Evolutionary conservation across 2,113 vertebrate species (phyloP), one percentile per base, ranked within the genome.

Genomic region (Merops nubicus): DNA sequence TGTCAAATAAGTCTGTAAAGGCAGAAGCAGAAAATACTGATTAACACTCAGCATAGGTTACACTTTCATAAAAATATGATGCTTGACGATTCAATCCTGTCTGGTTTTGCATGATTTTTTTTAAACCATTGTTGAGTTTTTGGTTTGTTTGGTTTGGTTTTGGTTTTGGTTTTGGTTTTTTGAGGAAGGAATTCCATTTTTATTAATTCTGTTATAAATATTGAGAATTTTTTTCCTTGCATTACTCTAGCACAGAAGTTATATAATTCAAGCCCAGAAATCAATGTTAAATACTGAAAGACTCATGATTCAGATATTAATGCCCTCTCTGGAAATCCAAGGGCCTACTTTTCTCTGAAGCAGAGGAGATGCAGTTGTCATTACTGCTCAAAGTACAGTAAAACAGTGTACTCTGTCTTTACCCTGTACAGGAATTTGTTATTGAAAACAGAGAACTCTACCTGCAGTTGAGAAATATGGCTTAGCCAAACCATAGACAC

Each of bases 1-100:
- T 77, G 81, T 56, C 63, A 78, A 73, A 42, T 33, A 70, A 86
- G 73, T 45, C 63, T 69, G 15, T 68, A 85, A 63, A 74, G 19
- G 38, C 64, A 93, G 68, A 86, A 91, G 76, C 12, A 93, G 75
- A 91, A 96, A 96, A 94, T 70, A 84, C 57, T 59, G 54, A 82
- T 38, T 85, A 85, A 60, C 13, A 14, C 50, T 60, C 21, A 80
- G 16, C 22, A 33, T 12, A 34, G 14, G 28, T 68, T 50, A 11
- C 5, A 15, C 20, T 75, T 91, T 59, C 31, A 50, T 63, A 11
- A 33, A 70, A 80, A 59, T 1, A 40, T 12, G 54, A 8, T 53
- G 20, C 9, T 78, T 36, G 16, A 40, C 2, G 2, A n/a, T 65
- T n/a, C 45, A 54, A 23, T 36, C 60, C 50, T 65, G 40, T 59